phyloP scores from a whole-genome alignment of 2,797 vertebrate species.

The Mormyrops attenuatus region DNA sequence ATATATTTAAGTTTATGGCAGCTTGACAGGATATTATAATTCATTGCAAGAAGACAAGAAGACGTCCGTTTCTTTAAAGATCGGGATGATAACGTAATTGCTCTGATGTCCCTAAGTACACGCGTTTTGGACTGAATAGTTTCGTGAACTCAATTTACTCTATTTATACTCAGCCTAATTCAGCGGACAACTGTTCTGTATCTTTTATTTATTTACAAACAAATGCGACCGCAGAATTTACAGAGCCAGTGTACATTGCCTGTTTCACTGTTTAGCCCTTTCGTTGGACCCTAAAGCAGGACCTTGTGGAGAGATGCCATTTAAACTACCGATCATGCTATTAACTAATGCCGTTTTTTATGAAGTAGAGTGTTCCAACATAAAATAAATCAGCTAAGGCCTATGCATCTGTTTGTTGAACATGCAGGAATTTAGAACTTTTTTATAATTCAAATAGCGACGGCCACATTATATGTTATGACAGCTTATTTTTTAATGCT shows the following conservation, averaged over 20 bases:
- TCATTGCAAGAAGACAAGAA: constrained; percentile 34
- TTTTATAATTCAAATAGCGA: constrained; percentile 2
- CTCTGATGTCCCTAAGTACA: constrained; percentile 37
- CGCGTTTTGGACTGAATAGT: constrained; percentile 17
- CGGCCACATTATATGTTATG: background rate
- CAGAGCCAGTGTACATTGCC: background rate
- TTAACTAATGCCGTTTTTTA: constrained; percentile 11
- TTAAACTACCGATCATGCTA: background rate
- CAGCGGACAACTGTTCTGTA: constrained; percentile 11
- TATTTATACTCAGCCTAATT: constrained; percentile 9
- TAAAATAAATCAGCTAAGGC: background rate
- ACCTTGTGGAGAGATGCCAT: background rate
- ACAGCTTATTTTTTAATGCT: background rate
- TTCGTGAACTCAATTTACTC: constrained; percentile 33
- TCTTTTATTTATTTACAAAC: constrained; percentile 26
- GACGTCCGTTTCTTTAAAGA: constrained; percentile 25
- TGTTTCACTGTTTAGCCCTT: background rate
- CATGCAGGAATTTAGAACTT: constrained; percentile 12
- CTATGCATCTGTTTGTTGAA: background rate
- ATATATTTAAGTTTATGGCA: constrained; percentile 32
- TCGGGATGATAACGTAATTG: constrained; percentile 50
- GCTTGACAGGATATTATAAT: constrained; percentile 27
- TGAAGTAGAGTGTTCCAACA: background rate
- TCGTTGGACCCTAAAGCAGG: background rate
- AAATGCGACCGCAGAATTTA: constrained; percentile 19